These are phyloP conservation scores for Gymnarchus niloticus DNA, from an alignment of 2,113 vertebrate genomes.

Conservation along the genomic window DNA sequence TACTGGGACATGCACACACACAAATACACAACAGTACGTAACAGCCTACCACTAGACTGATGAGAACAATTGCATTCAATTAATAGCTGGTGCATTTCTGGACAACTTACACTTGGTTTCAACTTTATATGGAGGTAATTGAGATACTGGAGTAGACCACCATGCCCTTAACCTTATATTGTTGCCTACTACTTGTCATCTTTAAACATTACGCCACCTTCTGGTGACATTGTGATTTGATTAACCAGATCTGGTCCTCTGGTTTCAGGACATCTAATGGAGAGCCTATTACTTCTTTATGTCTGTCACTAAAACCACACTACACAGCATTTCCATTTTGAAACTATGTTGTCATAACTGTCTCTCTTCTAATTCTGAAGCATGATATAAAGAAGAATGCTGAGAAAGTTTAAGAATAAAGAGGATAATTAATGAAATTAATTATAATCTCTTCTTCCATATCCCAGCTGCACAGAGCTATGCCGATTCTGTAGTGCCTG, in stretches of 20 bases:
- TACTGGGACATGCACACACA: too few relatives aligned
- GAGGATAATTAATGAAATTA: too few relatives aligned
- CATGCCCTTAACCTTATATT: not conserved
- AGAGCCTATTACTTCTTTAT: not conserved
- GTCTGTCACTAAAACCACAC: not conserved
- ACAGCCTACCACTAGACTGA: too few relatives aligned
- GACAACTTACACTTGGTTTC: not conserved
- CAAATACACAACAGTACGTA: too few relatives aligned
- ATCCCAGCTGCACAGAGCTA: not conserved
- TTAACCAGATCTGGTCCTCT: not conserved
- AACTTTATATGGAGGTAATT: not conserved
- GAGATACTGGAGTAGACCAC: not conserved
- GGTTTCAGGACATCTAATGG: not conserved
- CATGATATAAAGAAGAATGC: too few relatives aligned
- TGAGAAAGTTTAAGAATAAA: too few relatives aligned
- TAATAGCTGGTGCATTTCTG: not conserved
- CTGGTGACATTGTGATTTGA: not conserved
- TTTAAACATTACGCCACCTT: not conserved
- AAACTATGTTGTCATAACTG: not conserved
- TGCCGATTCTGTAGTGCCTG: slow-evolving; percentile 44
- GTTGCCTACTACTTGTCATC: not conserved
- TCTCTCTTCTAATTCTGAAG: not conserved
- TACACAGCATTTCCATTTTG: not conserved
- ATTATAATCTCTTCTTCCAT: not conserved
- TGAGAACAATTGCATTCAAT: not conserved